These are phyloP conservation scores for Porites evermanni DNA, from an alignment of 92 coral and sea anemone genomes.

Conservation along the genomic window DNA sequence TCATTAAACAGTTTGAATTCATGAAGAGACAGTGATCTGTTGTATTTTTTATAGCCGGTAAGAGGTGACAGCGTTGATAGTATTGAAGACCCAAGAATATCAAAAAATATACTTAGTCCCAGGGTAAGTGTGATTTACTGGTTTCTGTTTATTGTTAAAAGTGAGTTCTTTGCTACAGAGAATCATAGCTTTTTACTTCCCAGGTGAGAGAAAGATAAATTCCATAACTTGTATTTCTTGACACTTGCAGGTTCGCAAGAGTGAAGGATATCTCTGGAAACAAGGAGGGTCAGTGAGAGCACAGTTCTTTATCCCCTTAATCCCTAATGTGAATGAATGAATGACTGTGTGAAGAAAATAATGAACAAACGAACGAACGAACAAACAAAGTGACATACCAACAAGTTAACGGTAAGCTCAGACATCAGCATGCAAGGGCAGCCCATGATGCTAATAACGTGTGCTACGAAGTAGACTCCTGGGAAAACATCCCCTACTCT, in stretches of 20 bases:
- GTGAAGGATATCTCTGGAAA: constrained; percentile 86
- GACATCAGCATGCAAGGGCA: too few species aligned
- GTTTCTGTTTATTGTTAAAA: not conserved
- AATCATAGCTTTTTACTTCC: not conserved
- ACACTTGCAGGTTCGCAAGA: constrained; percentile 70
- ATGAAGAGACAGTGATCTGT: not conserved
- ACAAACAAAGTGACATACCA: too few species aligned
- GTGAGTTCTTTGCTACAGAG: not conserved
- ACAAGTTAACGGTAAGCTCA: too few species aligned
- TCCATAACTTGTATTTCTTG: not conserved
- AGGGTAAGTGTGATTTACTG: constrained; percentile 15
- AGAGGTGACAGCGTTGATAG: constrained; percentile 64
- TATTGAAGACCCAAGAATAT: constrained; percentile 1
- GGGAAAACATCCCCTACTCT: too few species aligned
- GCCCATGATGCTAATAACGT: too few species aligned
- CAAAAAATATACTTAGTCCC: constrained; percentile 20
- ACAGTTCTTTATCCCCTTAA: not conserved
- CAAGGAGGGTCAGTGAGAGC: constrained; percentile 91
- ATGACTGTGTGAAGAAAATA: too few species aligned
- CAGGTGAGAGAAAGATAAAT: not conserved
- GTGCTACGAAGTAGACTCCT: too few species aligned
- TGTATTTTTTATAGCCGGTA: constrained; percentile 17
- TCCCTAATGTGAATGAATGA: not conserved
- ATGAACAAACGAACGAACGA: too few species aligned
- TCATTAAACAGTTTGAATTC: not conserved